Evolutionary conservation across 1,140 invertebrate genomes (phyloP), one percentile per base, ranked within the genome.

Genomic region (Rhynchophorus ferrugineus): DNA sequence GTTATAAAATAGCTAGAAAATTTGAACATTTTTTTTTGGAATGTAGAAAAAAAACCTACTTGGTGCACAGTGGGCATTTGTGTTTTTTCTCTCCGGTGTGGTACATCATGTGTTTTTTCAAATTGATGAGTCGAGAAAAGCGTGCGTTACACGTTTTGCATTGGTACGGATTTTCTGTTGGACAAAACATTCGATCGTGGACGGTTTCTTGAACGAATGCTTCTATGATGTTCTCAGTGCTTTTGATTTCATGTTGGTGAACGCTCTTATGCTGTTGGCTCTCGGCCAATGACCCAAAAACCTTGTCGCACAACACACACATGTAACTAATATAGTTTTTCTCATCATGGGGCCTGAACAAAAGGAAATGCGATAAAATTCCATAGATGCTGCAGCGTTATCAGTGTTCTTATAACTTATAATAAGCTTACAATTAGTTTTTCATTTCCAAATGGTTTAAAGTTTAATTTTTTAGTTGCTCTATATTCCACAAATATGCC

Each of bases 1-100:
- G n/a, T n/a, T n/a, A n/a, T n/a, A n/a, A n/a, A n/a, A n/a, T n/a
- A n/a, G n/a, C n/a, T n/a, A 49, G 19, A 19, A 47, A 42, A 19
- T n/a, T 37, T 22, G 18, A 49, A 14, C 1, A n/a, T 33, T 22
- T 21, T 48, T 13, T n/a, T 7, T 19, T 8, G 1, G 9, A 7
- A 18, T 18, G 18, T 24, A 50, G 11, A 35, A 21, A 47, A 5
- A 34, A 17, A 22, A 56, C 51, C 57, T 54, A 65, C 61, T 61
- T 62, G 16, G 34, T 36, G 48, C 62, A 64, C 1, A 54, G 20
- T 21, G 38, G 39, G 50, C 63, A 65, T 21, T 58, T 63, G 46
- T 43, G 62, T 21, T 58, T 61, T 35, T 47, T 60, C 11, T 62
- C 57, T 1, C 29, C 54, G 3, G 37, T 54, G 35, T 64, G 65